Evolutionary conservation across 2,113 vertebrate genomes (phyloP).

Genomic region (Ophiodon elongatus): DNA sequence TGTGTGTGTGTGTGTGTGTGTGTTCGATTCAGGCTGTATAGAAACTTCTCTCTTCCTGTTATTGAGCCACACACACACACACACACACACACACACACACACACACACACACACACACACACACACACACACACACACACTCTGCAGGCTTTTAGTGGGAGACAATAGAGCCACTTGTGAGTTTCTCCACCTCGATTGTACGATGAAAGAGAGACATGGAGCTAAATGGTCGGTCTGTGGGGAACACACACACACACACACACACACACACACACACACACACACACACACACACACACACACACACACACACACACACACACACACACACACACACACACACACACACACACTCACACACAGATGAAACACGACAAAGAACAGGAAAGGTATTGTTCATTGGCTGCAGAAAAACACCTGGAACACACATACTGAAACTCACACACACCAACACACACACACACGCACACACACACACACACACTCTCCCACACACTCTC

Average conservation of each 20-base stretch:
- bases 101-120: constrained; percentile 2
- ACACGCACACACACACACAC: constrained; percentile 8
- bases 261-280: constrained; percentile 10
- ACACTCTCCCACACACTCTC: constrained; percentile 13
- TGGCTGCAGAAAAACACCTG: constrained; percentile 52
- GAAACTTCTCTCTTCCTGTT: constrained; percentile 55
- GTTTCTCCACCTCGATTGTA: constrained; percentile 45
- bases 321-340: too few species aligned
- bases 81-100: too few species aligned
- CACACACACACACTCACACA: constrained; percentile 48
- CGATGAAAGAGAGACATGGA: constrained; percentile 49
- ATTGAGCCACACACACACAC: too few species aligned
- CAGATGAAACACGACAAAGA: constrained; percentile 59
- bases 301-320: too few species aligned
- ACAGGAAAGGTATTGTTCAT: constrained; percentile 69
- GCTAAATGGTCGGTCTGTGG: constrained; percentile 37
- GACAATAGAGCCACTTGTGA: constrained; percentile 58
- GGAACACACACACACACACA: constrained; percentile 35
- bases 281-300: constrained; percentile 17
- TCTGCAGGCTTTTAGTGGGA: constrained; percentile 23
- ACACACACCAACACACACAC: constrained; percentile 9
- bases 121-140: constrained; percentile 26
- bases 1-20: constrained; percentile 48
- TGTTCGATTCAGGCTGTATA: constrained; percentile 15
- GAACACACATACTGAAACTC: constrained; percentile 11